Evolutionary conservation across 2,797 vertebrate species (phyloP).

Genomic region (Pseudotriccus pelzelni): DNA sequence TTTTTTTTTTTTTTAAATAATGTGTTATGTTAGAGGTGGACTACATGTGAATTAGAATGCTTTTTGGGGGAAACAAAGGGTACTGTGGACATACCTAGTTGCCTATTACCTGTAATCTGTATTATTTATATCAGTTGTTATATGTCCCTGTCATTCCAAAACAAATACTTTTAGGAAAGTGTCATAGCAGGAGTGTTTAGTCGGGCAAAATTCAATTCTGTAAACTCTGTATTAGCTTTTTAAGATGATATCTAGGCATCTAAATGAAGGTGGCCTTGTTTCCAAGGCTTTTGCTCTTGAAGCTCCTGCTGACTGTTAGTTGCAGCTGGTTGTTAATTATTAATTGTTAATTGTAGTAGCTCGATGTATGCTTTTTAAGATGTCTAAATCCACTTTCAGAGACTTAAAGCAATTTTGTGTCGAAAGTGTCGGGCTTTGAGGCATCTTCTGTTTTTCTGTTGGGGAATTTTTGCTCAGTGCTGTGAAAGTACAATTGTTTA

Average conservation of each 20-base stretch:
- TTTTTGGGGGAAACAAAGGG: conserved; percentile 26
- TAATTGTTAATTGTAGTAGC: not conserved
- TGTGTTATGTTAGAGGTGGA: conserved; percentile 26
- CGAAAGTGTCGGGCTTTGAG: not conserved
- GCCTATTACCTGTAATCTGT: not conserved
- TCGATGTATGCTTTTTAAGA: not conserved
- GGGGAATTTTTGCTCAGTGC: not conserved
- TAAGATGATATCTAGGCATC: not conserved
- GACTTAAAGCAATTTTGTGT: not conserved
- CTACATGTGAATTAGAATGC: conserved; percentile 11
- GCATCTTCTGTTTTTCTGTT: not conserved
- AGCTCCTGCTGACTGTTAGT: not conserved
- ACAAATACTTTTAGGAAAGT: not conserved
- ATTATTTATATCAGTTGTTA: not conserved
- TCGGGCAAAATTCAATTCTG: not conserved
- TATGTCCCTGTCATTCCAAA: not conserved
- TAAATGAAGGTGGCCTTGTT: not conserved
- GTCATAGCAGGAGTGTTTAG: not conserved
- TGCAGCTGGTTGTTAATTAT: not conserved
- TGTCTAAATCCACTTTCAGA: not conserved
- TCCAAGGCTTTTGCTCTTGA: not conserved
- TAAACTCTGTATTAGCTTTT: not conserved
- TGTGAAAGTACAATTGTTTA: not conserved
- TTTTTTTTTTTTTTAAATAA: not conserved
- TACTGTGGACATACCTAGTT: not conserved